Percentiles rank a stretch among this genome's conserved stretches.
phyloP scores from a whole-genome alignment of 2,797 vertebrate genomes.

The Amazona ochrocephala region DNA sequence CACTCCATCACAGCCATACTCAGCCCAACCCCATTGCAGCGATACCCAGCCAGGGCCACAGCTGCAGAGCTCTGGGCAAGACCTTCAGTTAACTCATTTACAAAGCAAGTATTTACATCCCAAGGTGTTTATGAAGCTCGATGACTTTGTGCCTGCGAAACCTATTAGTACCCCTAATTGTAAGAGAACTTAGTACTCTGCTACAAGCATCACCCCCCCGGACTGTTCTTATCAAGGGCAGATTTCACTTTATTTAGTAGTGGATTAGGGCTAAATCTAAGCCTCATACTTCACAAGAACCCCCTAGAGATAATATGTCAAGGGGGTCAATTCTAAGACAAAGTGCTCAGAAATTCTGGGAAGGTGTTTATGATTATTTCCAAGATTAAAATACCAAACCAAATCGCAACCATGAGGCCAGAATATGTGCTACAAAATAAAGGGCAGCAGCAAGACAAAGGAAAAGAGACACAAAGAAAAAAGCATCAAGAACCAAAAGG shows the following conservation, averaged over 20 bases:
- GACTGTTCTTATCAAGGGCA: neutral
- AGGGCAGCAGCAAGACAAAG: neutral
- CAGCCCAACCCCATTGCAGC: neutral
- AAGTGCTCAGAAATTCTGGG: neutral
- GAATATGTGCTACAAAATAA: neutral
- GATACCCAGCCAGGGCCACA: fast-evolving
- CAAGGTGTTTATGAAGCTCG: neutral
- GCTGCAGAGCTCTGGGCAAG: neutral
- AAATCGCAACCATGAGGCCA: neutral
- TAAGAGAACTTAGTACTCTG: neutral
- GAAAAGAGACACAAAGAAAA: neutral
- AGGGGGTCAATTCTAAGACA: neutral
- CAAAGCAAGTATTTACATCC: neutral
- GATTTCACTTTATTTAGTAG: neutral
- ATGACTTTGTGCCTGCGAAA: neutral
- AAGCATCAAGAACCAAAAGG: neutral
- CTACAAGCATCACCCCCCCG: neutral
- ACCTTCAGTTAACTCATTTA: neutral
- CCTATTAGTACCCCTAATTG: neutral
- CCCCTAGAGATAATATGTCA: neutral
- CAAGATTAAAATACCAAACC: neutral
- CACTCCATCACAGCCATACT: neutral
- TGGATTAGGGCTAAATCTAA: neutral
- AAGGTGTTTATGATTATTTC: neutral
- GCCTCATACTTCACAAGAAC: neutral